Evolutionary conservation across 2,113 vertebrate genomes (phyloP).

Genomic region (Athene noctua): DNA sequence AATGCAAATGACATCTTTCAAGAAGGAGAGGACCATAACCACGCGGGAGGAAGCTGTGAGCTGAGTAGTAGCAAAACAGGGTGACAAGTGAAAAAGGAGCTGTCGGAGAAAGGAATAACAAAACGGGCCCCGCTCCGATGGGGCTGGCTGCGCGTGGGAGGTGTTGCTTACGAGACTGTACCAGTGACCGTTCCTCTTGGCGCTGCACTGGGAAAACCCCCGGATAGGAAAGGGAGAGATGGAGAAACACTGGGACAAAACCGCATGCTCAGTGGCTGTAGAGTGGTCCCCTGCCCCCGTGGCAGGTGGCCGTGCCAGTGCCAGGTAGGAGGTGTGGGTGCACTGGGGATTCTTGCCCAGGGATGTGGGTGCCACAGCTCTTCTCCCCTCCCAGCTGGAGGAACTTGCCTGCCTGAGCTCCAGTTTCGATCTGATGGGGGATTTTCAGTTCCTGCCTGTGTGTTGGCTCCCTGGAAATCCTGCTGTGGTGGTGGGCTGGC

Average conservation of each 20-base stretch:
- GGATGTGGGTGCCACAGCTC: not conserved
- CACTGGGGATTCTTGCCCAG: not conserved
- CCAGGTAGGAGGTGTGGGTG: not conserved
- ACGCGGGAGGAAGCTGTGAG: slow-evolving; percentile 41
- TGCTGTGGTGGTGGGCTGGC: not conserved
- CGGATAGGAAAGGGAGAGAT: not conserved
- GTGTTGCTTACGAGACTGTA: slow-evolving; percentile 48
- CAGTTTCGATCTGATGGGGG: not conserved
- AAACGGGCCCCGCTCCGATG: slow-evolving; percentile 14
- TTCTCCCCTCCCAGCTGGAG: not conserved
- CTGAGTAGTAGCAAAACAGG: slow-evolving; percentile 65
- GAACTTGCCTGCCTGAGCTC: not conserved
- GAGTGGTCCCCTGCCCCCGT: fast-evolving
- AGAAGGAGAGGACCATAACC: slow-evolving; percentile 25
- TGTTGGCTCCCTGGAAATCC: not conserved
- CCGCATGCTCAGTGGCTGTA: fast-evolving
- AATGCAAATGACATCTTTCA: slow-evolving; percentile 56
- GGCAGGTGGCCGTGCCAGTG: not conserved
- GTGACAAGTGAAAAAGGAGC: slow-evolving; percentile 68
- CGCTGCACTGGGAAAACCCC: not conserved
- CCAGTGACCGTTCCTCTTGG: not conserved
- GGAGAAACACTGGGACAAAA: not conserved
- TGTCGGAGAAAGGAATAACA: slow-evolving; percentile 59
- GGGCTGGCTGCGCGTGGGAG: slow-evolving; percentile 40
- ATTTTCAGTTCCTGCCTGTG: not conserved